phyloP scores from a whole-genome alignment of 2,797 vertebrate genomes.

The Paguma larvata region DNA sequence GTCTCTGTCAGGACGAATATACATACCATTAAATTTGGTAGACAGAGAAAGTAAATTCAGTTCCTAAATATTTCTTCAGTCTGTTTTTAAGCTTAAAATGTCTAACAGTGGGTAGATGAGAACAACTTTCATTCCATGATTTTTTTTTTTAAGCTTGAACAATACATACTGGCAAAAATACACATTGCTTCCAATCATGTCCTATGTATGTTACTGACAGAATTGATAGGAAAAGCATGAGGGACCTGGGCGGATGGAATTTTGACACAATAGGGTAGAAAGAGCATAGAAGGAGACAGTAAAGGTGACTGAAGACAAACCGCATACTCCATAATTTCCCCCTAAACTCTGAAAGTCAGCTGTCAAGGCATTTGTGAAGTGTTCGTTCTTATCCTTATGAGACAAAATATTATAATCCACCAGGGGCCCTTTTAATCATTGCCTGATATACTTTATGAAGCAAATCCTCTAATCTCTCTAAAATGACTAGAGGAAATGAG shows the following conservation, averaged over 20 bases:
- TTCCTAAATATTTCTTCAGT: not conserved
- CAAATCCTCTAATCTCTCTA: conserved; percentile 73
- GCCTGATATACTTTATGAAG: conserved; percentile 72
- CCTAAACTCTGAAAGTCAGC: conserved; percentile 57
- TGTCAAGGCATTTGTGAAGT: conserved; percentile 36
- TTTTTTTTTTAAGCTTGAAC: not conserved
- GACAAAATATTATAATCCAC: conserved; percentile 60
- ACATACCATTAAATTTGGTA: not conserved
- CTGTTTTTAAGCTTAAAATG: not conserved
- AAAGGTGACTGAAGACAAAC: not conserved
- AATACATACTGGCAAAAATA: not conserved
- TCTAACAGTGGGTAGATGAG: not conserved
- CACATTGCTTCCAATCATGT: not conserved
- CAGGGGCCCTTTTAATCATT: conserved; percentile 67
- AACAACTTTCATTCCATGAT: not conserved
- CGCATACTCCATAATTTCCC: not conserved
- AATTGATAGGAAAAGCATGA: not conserved
- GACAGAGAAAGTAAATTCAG: not conserved
- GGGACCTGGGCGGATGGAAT: not conserved
- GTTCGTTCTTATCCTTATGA: conserved; percentile 57
- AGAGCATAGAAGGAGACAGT: not conserved
- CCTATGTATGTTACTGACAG: not conserved
- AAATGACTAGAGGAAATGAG: conserved; percentile 55
- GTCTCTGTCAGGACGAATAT: not conserved
- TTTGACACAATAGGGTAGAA: conserved; percentile 1